phyloP scores from a whole-genome alignment of 2,797 vertebrate species.

The Poeciliopsis paucimaculata region DNA sequence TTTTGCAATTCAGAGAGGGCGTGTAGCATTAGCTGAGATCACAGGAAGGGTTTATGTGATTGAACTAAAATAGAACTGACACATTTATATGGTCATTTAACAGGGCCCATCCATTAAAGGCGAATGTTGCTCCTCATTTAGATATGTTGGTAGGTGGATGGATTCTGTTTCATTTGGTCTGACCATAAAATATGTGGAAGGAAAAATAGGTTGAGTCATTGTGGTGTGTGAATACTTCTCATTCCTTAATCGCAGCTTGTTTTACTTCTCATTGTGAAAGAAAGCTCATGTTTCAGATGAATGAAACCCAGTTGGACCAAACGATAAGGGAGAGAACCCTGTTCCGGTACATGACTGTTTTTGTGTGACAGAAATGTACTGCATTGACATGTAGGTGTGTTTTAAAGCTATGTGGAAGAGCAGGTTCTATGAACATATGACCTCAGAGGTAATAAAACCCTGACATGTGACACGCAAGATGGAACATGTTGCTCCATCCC shows the following conservation, averaged over 20 bases:
- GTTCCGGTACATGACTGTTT: conserved; percentile 1
- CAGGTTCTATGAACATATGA: conserved; percentile 7
- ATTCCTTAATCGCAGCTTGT: conserved; percentile 11
- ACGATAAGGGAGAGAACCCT: conserved; percentile 11
- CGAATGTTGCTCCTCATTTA: conserved; percentile 13
- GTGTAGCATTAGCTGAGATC: conserved; percentile 56
- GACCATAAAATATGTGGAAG: not conserved
- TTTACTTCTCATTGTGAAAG: conserved; percentile 17
- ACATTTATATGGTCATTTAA: conserved; percentile 48
- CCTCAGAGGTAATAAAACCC: not conserved
- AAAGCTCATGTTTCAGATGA: conserved; percentile 18
- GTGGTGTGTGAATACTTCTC: not conserved
- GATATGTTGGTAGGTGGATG: not conserved
- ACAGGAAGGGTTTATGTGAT: conserved; percentile 56
- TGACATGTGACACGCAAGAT: not conserved
- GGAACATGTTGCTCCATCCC: not conserved
- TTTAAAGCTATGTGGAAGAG: conserved; percentile 13
- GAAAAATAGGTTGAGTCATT: conserved; percentile 15
- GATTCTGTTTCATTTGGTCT: conserved; percentile 19
- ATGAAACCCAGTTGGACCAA: conserved; percentile 19
- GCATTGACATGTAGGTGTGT: not conserved
- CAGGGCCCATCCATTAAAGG: conserved; percentile 37
- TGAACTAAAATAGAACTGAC: conserved; percentile 59
- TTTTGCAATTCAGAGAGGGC: conserved; percentile 40
- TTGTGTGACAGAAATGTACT: not conserved